Percentiles rank a stretch among this genome's conserved stretches.
Evolutionary conservation across 1,140 invertebrate species (phyloP).

Genomic region (Antheraea pernyi): DNA sequence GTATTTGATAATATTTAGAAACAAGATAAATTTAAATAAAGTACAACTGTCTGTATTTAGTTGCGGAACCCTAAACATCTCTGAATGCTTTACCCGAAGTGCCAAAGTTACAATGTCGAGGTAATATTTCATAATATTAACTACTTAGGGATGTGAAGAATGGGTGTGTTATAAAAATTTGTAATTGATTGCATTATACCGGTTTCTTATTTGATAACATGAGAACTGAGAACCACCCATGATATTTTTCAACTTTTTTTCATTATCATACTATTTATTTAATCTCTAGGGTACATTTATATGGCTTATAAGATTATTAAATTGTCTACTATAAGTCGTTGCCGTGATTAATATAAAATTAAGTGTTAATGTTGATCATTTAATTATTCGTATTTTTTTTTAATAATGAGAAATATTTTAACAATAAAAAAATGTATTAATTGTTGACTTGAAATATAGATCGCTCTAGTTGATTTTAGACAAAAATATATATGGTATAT

Average conservation of each 20-base stretch:
- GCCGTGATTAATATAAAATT: neutral
- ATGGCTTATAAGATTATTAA: neutral
- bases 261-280: neutral
- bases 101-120: conserved; percentile 48
- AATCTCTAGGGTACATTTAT: neutral
- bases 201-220: conserved; percentile 32
- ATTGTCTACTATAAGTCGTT: neutral
- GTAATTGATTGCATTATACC: conserved; percentile 66
- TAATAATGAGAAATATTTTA: no score
- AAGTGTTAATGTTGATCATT: neutral
- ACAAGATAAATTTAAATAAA: neutral
- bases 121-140: conserved; percentile 77
- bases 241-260: conserved; percentile 13
- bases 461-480: no score
- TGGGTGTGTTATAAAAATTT: conserved; percentile 66
- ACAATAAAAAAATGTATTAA: no score
- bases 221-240: conserved; percentile 18
- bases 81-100: conserved; percentile 40
- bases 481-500: no score
- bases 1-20: no score
- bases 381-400: no score
- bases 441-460: no score
- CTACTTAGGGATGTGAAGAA: conserved; percentile 68
- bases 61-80: conserved; percentile 17
- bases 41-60: neutral